Base-by-base conservation (phyloP, 2,888 invertebrate genomes). In the Hirtodrosophila confusa region DNA sequence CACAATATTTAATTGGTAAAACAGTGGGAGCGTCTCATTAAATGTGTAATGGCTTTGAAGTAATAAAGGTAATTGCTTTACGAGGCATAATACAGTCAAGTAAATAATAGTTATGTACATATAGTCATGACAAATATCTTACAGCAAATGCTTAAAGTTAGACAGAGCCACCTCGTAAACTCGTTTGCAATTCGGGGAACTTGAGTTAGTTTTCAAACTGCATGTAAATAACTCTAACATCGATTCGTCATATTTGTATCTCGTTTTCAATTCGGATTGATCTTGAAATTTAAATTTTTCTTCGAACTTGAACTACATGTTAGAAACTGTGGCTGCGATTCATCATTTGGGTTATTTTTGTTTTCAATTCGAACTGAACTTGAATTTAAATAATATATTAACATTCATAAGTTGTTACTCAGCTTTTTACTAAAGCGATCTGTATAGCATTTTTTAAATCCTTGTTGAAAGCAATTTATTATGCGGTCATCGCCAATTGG, bases 71-170 rank as follows among this genome's bases (percentile, higher is more conserved):
- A 62, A 45, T 17, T 47, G 10, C 17, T 9, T 39, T 9, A 27
- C 27, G 0, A 10, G 33, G 8, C 24, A 47, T 39, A 39, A 8
- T 4, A 33, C 53, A 31, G 10, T 43, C 33, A n/a, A 7, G 7
- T 62, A 50, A 63, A 41, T 69, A 68, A 63, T 49, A 24, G 4
- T 24, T 11, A 9, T 11, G 37, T 31, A 5, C 6, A 27, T 17
- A 17, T 35, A 1, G n/a, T 8, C 9, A 36, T 67, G 58, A 48
- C 33, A 31, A 45, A 50, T 35, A 31, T 12, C 12, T 56, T 29
- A 11, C 3, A 12, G 0, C 8, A 9, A 47, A 29, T 6, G 7
- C 7, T 36, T 4, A 4, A 35, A 27, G 6, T 27, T 27, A 27
- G 27, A 27, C 27, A 27, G 5, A 27, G 5, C 4, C 27, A 27